Evolutionary conservation across 2,888 invertebrate genomes (phyloP), one percentile per base, ranked within the genome.

Genomic region (Brachyptera risi): DNA sequence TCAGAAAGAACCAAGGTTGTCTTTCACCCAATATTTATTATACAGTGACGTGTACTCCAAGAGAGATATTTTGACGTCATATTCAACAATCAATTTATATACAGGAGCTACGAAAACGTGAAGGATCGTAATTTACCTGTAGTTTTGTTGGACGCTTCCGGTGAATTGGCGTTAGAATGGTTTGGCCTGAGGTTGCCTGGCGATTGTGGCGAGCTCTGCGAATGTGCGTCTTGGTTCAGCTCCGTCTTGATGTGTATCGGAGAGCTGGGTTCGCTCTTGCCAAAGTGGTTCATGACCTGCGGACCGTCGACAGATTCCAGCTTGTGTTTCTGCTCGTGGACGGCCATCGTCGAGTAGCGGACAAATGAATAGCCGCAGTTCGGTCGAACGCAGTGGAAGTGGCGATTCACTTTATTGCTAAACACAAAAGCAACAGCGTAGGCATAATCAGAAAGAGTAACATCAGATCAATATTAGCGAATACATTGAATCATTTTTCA

Each of bases 301-400:
- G 75, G 74, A 38, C 75, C 74, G 42, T 73, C 71, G 21, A 21
- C 17, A 9, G 37, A 19, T 2, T 54, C 54, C 19, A 37, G 35
- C 37, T 54, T 54, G 69, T 88, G 88, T 68, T 86, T 84, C 68
- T 84, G 83, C 68, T 87, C 85, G 72, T 90, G 89, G 62, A 84
- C 77, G 9, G 81, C 79, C 86, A 90, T 88, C 1, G 84, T 83
- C n/a, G 85, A 84, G 72, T 87, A 87, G 51, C 86, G 79, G 4
- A 87, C 84, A 71, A 89, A 88, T 0, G 86, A 84, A 70, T 85
- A 88, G 65, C 85, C 84, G 72, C 89, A 90, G 64, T 80, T 81
- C 0, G 83, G 80, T 58, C 86, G 75, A 0, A 84, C 82, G 72
- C 90, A 90, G 73, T 90, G 90, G 72, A 87, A 90, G 73, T 90